Evolutionary conservation across 2,113 vertebrate species (phyloP), one percentile per base, ranked within the genome.

Genomic region (Pionites leucogaster): DNA sequence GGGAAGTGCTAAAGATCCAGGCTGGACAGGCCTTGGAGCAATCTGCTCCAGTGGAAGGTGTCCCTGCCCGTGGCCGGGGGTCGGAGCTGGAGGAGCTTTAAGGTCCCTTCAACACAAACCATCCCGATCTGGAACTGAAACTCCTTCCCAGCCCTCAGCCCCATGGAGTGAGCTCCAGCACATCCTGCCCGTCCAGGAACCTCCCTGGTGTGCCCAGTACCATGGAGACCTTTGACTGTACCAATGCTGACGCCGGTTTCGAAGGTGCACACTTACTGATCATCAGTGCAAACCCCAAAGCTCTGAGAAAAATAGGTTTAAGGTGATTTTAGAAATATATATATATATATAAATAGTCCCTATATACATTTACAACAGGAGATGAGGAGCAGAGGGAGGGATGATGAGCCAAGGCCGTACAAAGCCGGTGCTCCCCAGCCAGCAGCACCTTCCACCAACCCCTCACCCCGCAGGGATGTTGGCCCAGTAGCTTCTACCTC

Each of bases 331-430:
- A 88, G 70, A 90, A 92, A 90, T 52, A 55, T 55, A 74, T 71
- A 47, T 50, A 46, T 49, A n/a, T 47, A 37, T 39, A 88, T 50
- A 86, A 91, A 88, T 60, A 85, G 75, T 29, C 67, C 88, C 93
- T 82, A 76, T 79, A 22, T 90, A 80, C 84, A 80, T 16, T 5
- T 64, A 53, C 25, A 3, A 4, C 37, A 2, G 80, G 19, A 20
- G 74, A 35, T 2, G 70, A 42, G 5, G 76, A 70, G 80, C 0
- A 1, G 6, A 13, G 68, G 83, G 17, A 63, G 59, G 68, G 86
- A 18, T 6, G 12, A 33, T 17, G 25, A 74, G 65, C 42, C 31
- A 4, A 28, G 77, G 69, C 29, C 7, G 2, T 4, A 7, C 53
- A 15, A 24, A 55, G 28, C 49, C 55, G 4, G 25, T 35, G 4